Evolutionary conservation across 1,140 invertebrate species (phyloP), one percentile per base, ranked within the genome.

Genomic region (Zaprionus vittiger): DNA sequence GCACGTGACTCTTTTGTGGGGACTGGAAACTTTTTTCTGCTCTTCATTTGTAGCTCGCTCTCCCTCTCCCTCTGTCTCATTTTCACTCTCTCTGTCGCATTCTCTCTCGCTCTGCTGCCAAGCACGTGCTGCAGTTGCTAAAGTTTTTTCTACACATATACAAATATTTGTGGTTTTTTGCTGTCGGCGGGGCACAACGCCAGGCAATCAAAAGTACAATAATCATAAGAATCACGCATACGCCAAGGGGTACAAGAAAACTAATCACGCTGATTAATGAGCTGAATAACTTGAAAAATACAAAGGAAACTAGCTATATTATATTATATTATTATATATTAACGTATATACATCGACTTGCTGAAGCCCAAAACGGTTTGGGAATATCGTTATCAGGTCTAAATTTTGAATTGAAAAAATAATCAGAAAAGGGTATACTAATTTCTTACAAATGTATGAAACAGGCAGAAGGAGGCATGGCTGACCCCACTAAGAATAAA

Each of bases 1-100:
- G 85, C 79, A 90, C 85, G 85, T 90, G 85, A 90, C 79, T 73
- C 80, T 80, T 81, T 77, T 84, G 65, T 72, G 62, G 63, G 65
- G 59, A 78, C 62, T 74, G 47, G 56, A 62, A 76, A 76, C 65
- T 80, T 83, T 80, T 77, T 65, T 71, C 47, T n/a, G 15, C 38
- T 41, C 38, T 41, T n/a, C 6, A 41, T 41, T 41, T 47, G 22
- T 14, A 52, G 47, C 47, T 52, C 47, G n/a, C 26, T 17, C 26
- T 57, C 9, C 9, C 15, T n/a, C 15, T 20, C 7, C 1, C n/a
- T 22, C 11, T 41, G 15, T 5, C 61, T 6, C 38, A 20, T 37
- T 37, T n/a, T 56, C 15, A 26, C 20, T 20, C 20, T 17, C 2
- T 54, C 4, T 54, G 5, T n/a, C 5, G 28, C 7, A 34, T 34